A percentile compares a stretch with the other conserved stretches of the same genome.
These are phyloP conservation scores for Epinephelus awoara DNA, from an alignment of 2,797 vertebrate species.

Conservation along the genomic window DNA sequence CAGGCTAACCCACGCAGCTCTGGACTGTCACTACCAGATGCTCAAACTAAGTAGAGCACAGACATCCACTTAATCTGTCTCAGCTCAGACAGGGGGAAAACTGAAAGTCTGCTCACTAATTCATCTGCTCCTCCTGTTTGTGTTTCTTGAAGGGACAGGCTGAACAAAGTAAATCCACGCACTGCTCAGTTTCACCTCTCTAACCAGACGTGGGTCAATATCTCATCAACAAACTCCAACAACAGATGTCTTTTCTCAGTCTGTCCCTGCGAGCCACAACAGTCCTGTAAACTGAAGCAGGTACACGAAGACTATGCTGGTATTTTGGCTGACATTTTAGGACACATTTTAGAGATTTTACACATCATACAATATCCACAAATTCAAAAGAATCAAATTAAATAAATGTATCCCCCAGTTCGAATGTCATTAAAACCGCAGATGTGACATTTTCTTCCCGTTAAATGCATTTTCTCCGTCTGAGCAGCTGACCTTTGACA, in stretches of 20 bases:
- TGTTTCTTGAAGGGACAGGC: neutral
- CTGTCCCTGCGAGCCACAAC: neutral
- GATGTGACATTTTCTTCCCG: too few species aligned
- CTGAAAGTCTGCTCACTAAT: slow-evolving; percentile 16
- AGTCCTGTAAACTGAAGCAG: neutral
- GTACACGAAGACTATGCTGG: too few species aligned
- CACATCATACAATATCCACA: too few species aligned
- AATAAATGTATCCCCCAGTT: too few species aligned
- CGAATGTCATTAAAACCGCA: too few species aligned
- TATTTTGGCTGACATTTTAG: too few species aligned
- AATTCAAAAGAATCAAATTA: too few species aligned
- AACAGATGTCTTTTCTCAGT: neutral
- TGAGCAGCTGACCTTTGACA: slow-evolving; percentile 90
- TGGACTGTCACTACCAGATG: slow-evolving; percentile 15
- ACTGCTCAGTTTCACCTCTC: neutral
- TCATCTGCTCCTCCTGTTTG: neutral
- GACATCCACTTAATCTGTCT: neutral
- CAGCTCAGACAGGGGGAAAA: neutral
- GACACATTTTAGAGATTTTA: too few species aligned
- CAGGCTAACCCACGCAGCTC: neutral
- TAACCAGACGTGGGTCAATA: neutral
- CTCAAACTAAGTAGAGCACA: slow-evolving; percentile 8
- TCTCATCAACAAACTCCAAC: neutral
- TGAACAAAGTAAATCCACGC: neutral
- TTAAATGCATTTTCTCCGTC: neutral